Percentiles rank a stretch among this genome's conserved stretches.
These are phyloP conservation scores for Fulmarus glacialis DNA, from an alignment of 2,113 vertebrate genomes.

Conservation along the genomic window DNA sequence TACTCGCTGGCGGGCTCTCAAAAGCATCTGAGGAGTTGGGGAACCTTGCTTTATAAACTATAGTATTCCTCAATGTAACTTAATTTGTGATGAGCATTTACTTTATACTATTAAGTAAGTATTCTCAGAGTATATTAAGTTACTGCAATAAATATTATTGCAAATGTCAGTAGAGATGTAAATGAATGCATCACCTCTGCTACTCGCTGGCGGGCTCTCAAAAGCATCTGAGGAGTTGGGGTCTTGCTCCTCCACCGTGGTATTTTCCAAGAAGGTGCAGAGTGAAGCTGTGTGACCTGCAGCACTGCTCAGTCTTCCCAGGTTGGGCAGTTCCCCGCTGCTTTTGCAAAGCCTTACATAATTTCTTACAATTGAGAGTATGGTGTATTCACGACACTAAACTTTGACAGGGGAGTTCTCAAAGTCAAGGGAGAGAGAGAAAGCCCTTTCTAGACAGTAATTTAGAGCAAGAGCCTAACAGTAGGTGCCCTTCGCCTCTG, in stretches of 20 bases:
- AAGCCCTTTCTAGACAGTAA: neutral
- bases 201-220: neutral
- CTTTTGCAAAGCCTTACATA: neutral
- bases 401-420: neutral
- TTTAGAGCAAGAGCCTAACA: neutral
- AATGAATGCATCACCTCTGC: neutral
- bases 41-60: neutral
- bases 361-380: neutral
- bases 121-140: neutral
- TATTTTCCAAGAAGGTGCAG: neutral
- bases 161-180: neutral
- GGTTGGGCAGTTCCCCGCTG: neutral
- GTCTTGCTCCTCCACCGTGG: neutral
- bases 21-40: neutral
- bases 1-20: neutral
- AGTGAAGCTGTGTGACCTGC: neutral
- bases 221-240: neutral
- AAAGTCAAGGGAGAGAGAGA: neutral
- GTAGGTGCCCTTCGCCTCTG: neutral
- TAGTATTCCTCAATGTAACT: neutral
- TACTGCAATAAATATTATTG: neutral
- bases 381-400: neutral
- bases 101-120: constrained; percentile 28
- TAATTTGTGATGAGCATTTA: constrained; percentile 27
- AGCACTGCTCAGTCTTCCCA: accelerated